Evolutionary conservation across 2,797 vertebrate genomes (phyloP), one percentile per base, ranked within the genome.

Genomic region (Halcyon smyrnensis): DNA sequence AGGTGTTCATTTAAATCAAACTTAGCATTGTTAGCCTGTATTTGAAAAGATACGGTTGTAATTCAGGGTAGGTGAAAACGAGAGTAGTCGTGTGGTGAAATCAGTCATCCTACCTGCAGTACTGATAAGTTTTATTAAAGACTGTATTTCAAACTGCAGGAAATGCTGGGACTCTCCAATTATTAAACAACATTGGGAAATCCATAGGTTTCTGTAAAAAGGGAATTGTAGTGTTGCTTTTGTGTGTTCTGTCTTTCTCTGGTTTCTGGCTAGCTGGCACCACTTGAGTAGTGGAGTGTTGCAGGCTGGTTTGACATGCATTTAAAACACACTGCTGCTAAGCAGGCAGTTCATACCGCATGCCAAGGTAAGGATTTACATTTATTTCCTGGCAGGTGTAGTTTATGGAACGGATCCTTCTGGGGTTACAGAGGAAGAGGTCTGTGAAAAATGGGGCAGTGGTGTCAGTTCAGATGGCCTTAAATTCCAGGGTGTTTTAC

Each of bases 1-100:
- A 48, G 18, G 5, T 3, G 24, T 8, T 37, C 0, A 1, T 41
- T 4, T n/a, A 6, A 36, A 15, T 30, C 18, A 14, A 11, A 5
- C 3, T 4, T 24, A 5, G 16, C 15, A 11, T 3, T 62, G 46
- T 13, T 25, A 41, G 34, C 7, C 0, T 1, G 9, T n/a, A 1
- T 69, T 71, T 37, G 39, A 63, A 36, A 37, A 14, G 20, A 16
- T 28, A 2, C 1, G 5, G 11, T 3, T 51, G 48, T 36, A 46
- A 15, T 59, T 17, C 28, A 2, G 21, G 17, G 24, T 30, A 11
- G 34, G 10, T 32, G 53, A 34, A 37, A 27, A 17, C 4, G 9
- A 6, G 21, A 69, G 39, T 0, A 7, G 23, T 6, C 1, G 0
- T 9, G 5, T 9, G 20, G n/a, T 14, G 14, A 60, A 21, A 46